These are phyloP conservation scores for Clusia tigrina DNA, from an alignment of 2,888 invertebrate genomes.

Conservation along the genomic window DNA sequence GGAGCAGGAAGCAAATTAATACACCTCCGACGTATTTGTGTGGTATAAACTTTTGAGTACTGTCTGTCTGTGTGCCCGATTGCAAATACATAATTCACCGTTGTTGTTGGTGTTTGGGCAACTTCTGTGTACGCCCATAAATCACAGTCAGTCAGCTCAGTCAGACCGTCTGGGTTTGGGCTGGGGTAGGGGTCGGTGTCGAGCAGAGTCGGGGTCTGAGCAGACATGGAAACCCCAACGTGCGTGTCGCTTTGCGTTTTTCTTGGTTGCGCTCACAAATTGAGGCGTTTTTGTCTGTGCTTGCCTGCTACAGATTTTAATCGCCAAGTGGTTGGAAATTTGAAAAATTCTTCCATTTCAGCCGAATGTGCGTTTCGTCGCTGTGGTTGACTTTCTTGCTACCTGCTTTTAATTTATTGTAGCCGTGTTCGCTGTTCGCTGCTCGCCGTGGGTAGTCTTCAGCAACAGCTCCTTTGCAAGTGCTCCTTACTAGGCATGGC, in stretches of 20 bases:
- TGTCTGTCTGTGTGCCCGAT: no score
- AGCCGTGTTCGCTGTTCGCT: not conserved
- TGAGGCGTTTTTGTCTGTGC: not conserved
- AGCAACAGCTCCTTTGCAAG: not conserved
- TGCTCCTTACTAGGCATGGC: not conserved
- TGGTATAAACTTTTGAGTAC: no score
- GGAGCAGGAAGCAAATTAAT: no score
- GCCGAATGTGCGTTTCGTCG: conserved; percentile 2
- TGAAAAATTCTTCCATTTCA: conserved; percentile 1
- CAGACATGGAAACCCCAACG: no score
- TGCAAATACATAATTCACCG: not conserved
- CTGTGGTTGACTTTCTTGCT: not conserved
- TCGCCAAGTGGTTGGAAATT: not conserved
- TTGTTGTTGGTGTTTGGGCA: not conserved
- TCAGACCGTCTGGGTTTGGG: no score
- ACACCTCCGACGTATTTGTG: no score
- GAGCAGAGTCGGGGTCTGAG: no score
- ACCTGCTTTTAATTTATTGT: conserved; percentile 1
- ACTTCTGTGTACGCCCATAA: conserved; percentile 6
- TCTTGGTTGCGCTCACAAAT: no score
- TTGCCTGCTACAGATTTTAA: not conserved
- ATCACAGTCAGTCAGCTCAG: conserved; percentile 15
- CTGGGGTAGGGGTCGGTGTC: no score
- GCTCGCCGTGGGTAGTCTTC: conserved; percentile 5
- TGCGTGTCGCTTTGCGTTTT: not conserved